Base-by-base conservation (phyloP, 64 coral and sea anemone genomes). In the Catalaphyllia jardinei region DNA sequence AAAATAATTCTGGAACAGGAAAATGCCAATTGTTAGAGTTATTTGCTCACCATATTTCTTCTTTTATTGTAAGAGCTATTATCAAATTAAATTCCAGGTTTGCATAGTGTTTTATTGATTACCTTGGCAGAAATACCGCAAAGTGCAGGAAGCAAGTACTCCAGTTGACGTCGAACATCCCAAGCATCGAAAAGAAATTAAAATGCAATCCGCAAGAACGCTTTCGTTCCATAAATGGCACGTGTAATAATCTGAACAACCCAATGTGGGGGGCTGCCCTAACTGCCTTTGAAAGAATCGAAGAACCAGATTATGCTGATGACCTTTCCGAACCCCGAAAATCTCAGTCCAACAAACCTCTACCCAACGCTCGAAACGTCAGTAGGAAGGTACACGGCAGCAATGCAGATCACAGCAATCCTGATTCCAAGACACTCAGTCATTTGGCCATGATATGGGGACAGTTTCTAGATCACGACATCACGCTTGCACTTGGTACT, bases 381-480 rank as follows among this genome's bases (percentile, higher is more conserved):
- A 89, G 88, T 57, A n/a, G 7, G 8, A 15, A 22, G 5, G 31
- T 89, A 4, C 77, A 79, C 76, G 76, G 76, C 46, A 79, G 76
- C 51, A 57, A 55, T n/a, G 51, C 24, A 52, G 24, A 89, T 19
- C 10, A 62, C 18, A 51, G 11, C 19, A 80, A 89, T 79, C 42
- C 25, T 20, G 18, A 39, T 60, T 89, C 88, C 3, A 59, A 20
- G 15, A 71, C 20, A 31, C 31, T 89, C 17, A 78, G 39, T 22
- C 87, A 89, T 33, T 35, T 89, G 75, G 20, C 75, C 9, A 89
- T 89, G 87, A 89, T 22, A 16, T 89, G 73, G 73, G 87, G 87
- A 25, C 87, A 89, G 74, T 89, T 89, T 46, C 2, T 89, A 28
- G 87, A 89, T 60, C 87, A 89, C 61, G 87, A 89, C 29, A 50